phyloP scores from a whole-genome alignment of 2,888 invertebrate species.

The Andricus curvator region DNA sequence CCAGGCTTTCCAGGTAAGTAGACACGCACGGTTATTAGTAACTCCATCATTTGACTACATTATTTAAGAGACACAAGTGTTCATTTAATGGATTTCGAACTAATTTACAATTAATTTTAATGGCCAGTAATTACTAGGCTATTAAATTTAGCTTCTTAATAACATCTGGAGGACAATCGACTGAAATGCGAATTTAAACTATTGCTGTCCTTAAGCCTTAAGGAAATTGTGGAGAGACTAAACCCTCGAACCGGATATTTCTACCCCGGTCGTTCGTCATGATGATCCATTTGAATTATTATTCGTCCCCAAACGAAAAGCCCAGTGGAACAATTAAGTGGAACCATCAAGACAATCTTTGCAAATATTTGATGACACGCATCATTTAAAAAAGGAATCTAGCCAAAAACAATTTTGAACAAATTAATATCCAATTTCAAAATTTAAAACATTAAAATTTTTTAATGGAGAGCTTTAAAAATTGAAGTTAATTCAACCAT shows the following conservation, averaged over 20 bases:
- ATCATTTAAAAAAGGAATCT: not conserved
- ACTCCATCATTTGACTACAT: not conserved
- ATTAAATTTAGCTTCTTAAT: not conserved
- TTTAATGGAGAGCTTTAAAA: too few species aligned
- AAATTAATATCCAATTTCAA: too few species aligned
- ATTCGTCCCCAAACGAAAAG: constrained; percentile 13
- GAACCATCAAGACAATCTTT: constrained; percentile 18
- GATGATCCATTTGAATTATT: constrained; percentile 21
- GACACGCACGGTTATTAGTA: too few species aligned
- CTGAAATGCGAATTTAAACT: not conserved
- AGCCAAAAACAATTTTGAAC: not conserved
- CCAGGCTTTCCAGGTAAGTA: too few species aligned
- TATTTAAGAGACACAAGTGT: not conserved
- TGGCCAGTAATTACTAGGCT: not conserved
- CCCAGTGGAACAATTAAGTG: constrained; percentile 21
- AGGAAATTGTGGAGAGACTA: constrained; percentile 11
- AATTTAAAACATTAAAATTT: too few species aligned
- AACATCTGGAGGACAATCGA: not conserved
- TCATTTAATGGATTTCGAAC: not conserved
- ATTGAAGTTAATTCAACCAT: too few species aligned
- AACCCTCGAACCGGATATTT: constrained; percentile 23
- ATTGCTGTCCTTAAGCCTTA: not conserved
- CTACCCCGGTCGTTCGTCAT: constrained; percentile 16
- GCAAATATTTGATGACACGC: not conserved
- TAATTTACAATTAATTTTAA: not conserved